These are phyloP conservation scores for Chironomus striatipennis DNA, from an alignment of 1,140 invertebrate genomes.

Conservation along the genomic window DNA sequence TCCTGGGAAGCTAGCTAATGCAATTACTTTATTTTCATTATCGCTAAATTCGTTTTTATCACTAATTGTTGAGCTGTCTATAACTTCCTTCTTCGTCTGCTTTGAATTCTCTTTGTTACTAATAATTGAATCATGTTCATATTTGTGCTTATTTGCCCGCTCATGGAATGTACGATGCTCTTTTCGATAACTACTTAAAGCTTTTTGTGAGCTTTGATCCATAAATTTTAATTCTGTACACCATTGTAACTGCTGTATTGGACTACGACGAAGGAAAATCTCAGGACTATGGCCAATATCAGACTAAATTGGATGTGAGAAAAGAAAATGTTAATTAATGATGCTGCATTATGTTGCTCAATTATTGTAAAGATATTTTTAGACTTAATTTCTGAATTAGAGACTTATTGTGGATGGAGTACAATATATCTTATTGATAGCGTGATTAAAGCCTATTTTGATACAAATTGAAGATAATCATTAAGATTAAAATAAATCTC, in stretches of 20 bases:
- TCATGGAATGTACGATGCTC: slow-evolving; percentile 19
- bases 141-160: slow-evolving; percentile 26
- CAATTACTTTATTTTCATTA: slow-evolving; percentile 42
- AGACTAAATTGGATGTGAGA: neutral
- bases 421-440: too few species aligned
- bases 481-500: too few species aligned
- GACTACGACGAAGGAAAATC: neutral
- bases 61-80: slow-evolving; percentile 38
- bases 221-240: slow-evolving; percentile 17
- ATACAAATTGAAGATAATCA: too few species aligned
- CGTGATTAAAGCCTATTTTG: too few species aligned
- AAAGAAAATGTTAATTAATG: neutral
- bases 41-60: slow-evolving; percentile 42
- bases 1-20: slow-evolving; percentile 65
- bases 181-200: neutral
- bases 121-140: slow-evolving; percentile 16
- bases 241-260: slow-evolving; percentile 25
- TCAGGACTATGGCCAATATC: neutral
- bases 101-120: neutral
- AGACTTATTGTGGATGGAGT: too few species aligned
- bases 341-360: neutral
- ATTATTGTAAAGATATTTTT: too few species aligned
- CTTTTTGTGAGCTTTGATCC: neutral
- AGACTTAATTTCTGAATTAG: too few species aligned
- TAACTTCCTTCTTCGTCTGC: slow-evolving; percentile 22